A percentile compares a stretch with the other conserved stretches of the same genome.
phyloP scores from a whole-genome alignment of 2,113 vertebrate genomes.

The Genyomyrus donnyi region DNA sequence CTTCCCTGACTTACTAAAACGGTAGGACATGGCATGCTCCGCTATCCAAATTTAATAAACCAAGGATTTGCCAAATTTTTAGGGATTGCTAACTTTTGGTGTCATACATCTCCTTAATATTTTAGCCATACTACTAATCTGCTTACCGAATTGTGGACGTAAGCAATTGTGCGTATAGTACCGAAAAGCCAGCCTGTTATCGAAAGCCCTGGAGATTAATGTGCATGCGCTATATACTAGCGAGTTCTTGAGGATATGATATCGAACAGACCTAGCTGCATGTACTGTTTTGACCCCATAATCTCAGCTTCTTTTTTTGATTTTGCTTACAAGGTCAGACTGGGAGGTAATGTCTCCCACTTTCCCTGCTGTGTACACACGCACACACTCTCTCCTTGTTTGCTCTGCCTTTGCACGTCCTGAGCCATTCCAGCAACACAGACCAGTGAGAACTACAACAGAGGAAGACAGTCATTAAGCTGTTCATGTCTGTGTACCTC shows the following conservation, averaged over 20 bases:
- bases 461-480: neutral
- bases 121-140: neutral
- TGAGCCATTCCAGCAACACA: neutral
- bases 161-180: neutral
- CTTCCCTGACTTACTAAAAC: neutral
- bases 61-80: neutral
- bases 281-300: neutral
- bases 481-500: neutral
- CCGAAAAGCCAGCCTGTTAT: neutral
- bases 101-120: neutral
- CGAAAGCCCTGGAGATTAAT: neutral
- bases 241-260: neutral
- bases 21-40: neutral
- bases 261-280: neutral
- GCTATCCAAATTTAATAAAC: neutral
- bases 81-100: neutral
- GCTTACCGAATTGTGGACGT: neutral
- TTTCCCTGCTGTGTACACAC: slow-evolving; percentile 23
- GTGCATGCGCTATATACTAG: neutral
- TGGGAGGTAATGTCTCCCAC: slow-evolving; percentile 26
- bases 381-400: neutral
- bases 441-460: neutral
- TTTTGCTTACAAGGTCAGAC: slow-evolving; percentile 46
- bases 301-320: slow-evolving; percentile 16
- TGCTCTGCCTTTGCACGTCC: neutral